Conservation (phyloP, 2,888 invertebrate species). For the Serrognathus titanus region DNA sequence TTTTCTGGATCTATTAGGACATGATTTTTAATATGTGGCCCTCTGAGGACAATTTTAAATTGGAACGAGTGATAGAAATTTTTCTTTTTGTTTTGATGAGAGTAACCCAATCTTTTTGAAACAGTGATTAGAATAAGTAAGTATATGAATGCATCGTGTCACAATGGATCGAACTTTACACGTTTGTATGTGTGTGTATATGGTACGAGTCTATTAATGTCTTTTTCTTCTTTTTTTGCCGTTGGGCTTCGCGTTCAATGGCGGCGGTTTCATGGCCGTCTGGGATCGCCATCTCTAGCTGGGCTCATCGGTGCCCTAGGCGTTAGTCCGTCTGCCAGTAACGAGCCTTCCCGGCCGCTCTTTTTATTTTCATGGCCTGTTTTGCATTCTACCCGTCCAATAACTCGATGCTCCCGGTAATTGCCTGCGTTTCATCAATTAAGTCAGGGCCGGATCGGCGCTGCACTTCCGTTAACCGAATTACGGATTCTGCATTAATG, state of each 20-base stretch:
- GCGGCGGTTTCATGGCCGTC: constrained; percentile 7
- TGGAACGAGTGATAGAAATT: too few species aligned
- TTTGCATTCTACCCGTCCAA: constrained; percentile 7
- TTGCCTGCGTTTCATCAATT: not conserved
- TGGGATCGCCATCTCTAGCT: constrained; percentile 12
- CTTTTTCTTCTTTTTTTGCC: not conserved
- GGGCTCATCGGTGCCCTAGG: constrained; percentile 7
- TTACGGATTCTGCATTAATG: constrained; percentile 1
- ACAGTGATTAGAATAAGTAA: too few species aligned
- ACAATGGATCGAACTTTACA: not conserved
- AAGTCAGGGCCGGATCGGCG: not conserved
- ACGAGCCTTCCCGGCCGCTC: constrained; percentile 9
- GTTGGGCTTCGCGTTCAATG: not conserved
- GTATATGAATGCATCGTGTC: not conserved
- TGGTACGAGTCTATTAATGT: not conserved
- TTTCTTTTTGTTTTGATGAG: too few species aligned
- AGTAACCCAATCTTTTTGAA: too few species aligned
- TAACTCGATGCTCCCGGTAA: not conserved
- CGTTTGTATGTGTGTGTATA: not conserved
- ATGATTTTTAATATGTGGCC: too few species aligned
- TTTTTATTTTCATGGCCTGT: not conserved
- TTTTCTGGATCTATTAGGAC: too few species aligned
- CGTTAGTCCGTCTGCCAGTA: constrained; percentile 9
- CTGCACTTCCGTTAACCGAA: not conserved
- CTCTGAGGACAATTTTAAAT: too few species aligned